phyloP scores from a whole-genome alignment of 2,797 vertebrate genomes.

The Echiichthys vipera region DNA sequence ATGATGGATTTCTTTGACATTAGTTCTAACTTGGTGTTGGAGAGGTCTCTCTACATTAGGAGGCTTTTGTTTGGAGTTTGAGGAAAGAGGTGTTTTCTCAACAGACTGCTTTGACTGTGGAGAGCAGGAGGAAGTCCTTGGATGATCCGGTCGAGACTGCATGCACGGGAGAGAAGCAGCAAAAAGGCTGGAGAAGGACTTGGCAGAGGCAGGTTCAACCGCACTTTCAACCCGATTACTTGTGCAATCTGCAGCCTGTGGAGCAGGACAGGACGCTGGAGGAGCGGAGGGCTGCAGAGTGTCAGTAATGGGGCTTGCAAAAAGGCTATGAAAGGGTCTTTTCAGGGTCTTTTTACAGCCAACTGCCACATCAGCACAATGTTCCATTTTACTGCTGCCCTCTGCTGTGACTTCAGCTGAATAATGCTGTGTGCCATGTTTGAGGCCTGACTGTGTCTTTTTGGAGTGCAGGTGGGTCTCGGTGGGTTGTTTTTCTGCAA shows the following conservation, averaged over 20 bases:
- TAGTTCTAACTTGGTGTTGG: accelerated
- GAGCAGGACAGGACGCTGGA: constrained; percentile 7
- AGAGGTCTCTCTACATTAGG: not conserved
- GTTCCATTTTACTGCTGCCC: not conserved
- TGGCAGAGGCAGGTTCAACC: not conserved
- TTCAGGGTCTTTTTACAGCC: not conserved
- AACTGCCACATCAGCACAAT: not conserved
- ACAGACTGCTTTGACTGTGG: not conserved
- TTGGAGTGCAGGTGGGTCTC: not conserved
- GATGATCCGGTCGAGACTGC: not conserved
- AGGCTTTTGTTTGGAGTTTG: constrained; percentile 2
- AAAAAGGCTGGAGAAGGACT: constrained; percentile 60
- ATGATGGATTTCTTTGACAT: not conserved
- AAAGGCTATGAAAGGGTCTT: constrained; percentile 50
- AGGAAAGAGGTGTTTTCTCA: not conserved
- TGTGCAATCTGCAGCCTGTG: not conserved
- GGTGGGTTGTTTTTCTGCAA: not conserved
- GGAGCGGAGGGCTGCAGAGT: not conserved
- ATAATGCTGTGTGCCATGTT: accelerated
- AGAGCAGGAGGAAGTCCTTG: not conserved
- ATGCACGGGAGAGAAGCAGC: not conserved
- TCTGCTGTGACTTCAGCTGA: not conserved
- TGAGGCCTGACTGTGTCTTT: not conserved
- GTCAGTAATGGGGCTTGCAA: constrained; percentile 25
- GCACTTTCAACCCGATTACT: not conserved